phyloP scores from a whole-genome alignment of 2,888 invertebrate genomes.

The Apodemia hepburni region DNA sequence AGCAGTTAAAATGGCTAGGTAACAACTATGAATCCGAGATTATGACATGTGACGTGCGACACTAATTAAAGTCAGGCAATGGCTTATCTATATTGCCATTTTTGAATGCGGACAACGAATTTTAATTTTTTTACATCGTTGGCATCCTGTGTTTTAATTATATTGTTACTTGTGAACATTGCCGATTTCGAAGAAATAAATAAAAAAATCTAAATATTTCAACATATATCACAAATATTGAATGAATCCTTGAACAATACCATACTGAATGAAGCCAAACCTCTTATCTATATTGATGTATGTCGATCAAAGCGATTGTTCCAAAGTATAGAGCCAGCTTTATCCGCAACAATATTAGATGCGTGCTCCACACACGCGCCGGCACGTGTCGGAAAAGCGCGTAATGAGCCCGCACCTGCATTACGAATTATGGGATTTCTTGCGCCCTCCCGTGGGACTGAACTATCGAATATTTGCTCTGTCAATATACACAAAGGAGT shows the following conservation, averaged over 20 bases:
- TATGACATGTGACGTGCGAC: too few species aligned
- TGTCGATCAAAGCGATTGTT: constrained; percentile 50
- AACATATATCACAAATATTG: background rate
- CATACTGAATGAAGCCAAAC: constrained; percentile 28
- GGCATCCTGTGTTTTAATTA: too few species aligned
- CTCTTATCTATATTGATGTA: constrained; percentile 36
- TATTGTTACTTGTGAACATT: too few species aligned
- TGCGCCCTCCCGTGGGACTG: constrained; percentile 77
- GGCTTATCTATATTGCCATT: too few species aligned
- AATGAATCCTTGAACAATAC: constrained; percentile 7
- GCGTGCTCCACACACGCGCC: constrained; percentile 52
- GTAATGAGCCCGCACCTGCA: constrained; percentile 78
- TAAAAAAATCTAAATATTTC: too few species aligned
- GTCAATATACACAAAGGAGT: constrained; percentile 58
- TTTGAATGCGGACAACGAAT: too few species aligned
- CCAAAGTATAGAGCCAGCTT: constrained; percentile 43
- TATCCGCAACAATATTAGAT: constrained; percentile 46
- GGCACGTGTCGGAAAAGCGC: constrained; percentile 70
- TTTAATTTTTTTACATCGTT: too few species aligned
- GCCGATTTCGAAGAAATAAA: too few species aligned
- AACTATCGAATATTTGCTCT: constrained; percentile 56
- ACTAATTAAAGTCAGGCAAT: too few species aligned
- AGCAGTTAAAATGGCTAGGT: too few species aligned
- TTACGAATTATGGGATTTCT: constrained; percentile 76
- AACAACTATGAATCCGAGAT: too few species aligned